Conservation (phyloP, 2,113 vertebrate genomes). For the Mus pahari region DNA sequence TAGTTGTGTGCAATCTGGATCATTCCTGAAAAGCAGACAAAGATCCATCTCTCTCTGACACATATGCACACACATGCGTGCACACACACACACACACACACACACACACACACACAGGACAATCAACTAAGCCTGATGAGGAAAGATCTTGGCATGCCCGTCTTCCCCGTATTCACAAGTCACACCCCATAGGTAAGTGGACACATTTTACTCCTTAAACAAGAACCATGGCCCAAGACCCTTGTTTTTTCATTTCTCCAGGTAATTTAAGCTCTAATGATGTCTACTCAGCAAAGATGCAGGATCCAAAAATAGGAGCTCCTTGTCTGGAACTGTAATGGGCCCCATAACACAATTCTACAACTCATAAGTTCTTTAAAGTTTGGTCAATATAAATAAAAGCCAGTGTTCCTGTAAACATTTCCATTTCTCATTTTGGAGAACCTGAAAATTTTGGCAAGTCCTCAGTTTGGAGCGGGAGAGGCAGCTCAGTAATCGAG, state of each 20-base stretch:
- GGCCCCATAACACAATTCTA: background rate
- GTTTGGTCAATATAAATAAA: background rate
- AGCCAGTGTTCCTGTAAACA: background rate
- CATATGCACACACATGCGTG: background rate
- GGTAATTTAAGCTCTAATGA: background rate
- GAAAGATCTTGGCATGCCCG: background rate
- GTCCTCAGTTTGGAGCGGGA: background rate
- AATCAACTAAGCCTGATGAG: background rate
- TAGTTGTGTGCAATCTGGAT: too few relatives aligned
- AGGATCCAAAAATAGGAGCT: background rate
- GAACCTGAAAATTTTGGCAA: background rate
- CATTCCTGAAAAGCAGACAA: too few relatives aligned
- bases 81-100: background rate
- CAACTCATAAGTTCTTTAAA: background rate
- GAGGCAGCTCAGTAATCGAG: background rate
- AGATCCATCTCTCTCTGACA: background rate
- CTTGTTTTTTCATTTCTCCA: background rate
- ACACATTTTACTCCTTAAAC: background rate
- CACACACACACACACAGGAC: background rate
- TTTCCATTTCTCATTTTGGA: conserved; percentile 15
- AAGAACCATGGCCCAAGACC: background rate
- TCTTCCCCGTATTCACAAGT: background rate
- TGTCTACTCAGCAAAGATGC: background rate
- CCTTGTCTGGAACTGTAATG: background rate
- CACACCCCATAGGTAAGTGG: background rate